Evolutionary conservation across 2,888 invertebrate species (phyloP).

Genomic region (Miltochrista miniata): DNA sequence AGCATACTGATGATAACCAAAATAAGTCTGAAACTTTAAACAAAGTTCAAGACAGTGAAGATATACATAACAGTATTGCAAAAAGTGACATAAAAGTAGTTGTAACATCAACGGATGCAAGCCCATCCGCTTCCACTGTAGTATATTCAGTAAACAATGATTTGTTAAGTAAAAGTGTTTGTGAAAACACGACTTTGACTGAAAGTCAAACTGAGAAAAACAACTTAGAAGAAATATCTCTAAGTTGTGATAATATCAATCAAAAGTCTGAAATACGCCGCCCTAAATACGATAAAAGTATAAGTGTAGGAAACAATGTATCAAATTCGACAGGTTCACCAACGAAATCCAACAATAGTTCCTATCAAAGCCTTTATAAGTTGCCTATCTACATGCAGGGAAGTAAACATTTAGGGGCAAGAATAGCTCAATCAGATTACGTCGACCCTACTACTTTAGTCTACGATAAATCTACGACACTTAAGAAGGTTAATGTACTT

Average conservation of each 20-base stretch:
- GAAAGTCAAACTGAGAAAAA: slow-evolving; percentile 71
- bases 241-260: slow-evolving; percentile 71
- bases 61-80: slow-evolving; percentile 42
- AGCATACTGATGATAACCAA: slow-evolving; percentile 67
- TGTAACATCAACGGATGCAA: slow-evolving; percentile 65
- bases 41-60: slow-evolving; percentile 42
- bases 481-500: slow-evolving; percentile 83
- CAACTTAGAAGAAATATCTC: slow-evolving; percentile 64
- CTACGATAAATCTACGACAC: slow-evolving; percentile 67
- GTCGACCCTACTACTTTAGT: slow-evolving; percentile 90
- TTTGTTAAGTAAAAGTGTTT: slow-evolving; percentile 69
- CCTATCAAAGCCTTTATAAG: slow-evolving; percentile 72
- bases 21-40: slow-evolving; percentile 48
- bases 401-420: slow-evolving; percentile 92
- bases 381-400: slow-evolving; percentile 89
- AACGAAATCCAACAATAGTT: slow-evolving; percentile 67
- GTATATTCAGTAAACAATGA: slow-evolving; percentile 53
- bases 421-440: slow-evolving; percentile 94
- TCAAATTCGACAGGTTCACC: slow-evolving; percentile 59
- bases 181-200: slow-evolving; percentile 62
- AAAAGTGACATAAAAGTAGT: slow-evolving; percentile 70
- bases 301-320: slow-evolving; percentile 63
- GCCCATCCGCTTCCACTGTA: slow-evolving; percentile 59
- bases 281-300: slow-evolving; percentile 64
- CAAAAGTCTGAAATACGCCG: slow-evolving; percentile 52